phyloP scores from a whole-genome alignment of 1,140 invertebrate species.

The Sycophila sp. region DNA sequence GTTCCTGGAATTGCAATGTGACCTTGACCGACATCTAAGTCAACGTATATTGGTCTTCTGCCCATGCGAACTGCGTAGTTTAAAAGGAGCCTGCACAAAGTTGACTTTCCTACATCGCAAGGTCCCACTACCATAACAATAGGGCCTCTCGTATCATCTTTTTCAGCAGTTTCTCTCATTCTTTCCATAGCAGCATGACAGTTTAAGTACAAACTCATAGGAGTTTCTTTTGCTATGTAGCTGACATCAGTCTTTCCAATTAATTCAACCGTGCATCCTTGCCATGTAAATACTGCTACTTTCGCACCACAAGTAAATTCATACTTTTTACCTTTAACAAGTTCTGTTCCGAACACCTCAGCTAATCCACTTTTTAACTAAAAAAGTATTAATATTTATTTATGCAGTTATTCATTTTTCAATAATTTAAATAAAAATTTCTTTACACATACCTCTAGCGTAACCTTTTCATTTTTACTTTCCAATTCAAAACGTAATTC shows the following conservation, averaged over 20 bases:
- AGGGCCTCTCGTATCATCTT: constrained; percentile 78
- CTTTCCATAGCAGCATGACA: constrained; percentile 94
- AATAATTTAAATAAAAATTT: constrained; percentile 1
- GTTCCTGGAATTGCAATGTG: constrained; percentile 92
- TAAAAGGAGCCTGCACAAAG: constrained; percentile 86
- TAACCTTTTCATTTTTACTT: constrained; percentile 85
- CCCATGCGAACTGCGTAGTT: constrained; percentile 95
- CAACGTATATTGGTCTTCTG: constrained; percentile 88
- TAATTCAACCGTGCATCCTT: constrained; percentile 88
- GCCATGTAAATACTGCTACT: constrained; percentile 96
- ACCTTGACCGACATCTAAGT: constrained; percentile 97
- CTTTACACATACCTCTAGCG: constrained; percentile 81
- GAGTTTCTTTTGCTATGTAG: constrained; percentile 95
- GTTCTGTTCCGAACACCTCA: constrained; percentile 97
- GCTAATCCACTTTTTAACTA: constrained; percentile 88
- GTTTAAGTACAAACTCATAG: constrained; percentile 96
- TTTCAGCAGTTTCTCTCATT: constrained; percentile 82
- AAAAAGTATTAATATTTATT: too few species aligned
- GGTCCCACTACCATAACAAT: constrained; percentile 94
- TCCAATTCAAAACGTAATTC: constrained; percentile 96
- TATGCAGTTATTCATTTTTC: constrained; percentile 20
- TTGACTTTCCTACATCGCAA: constrained; percentile 96
- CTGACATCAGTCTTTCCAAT: constrained; percentile 90
- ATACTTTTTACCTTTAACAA: constrained; percentile 94
- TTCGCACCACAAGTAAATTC: constrained; percentile 91